Evolutionary conservation across 1,140 invertebrate genomes (phyloP), one percentile per base, ranked within the genome.

Genomic region (Tetragnatha versicolor): DNA sequence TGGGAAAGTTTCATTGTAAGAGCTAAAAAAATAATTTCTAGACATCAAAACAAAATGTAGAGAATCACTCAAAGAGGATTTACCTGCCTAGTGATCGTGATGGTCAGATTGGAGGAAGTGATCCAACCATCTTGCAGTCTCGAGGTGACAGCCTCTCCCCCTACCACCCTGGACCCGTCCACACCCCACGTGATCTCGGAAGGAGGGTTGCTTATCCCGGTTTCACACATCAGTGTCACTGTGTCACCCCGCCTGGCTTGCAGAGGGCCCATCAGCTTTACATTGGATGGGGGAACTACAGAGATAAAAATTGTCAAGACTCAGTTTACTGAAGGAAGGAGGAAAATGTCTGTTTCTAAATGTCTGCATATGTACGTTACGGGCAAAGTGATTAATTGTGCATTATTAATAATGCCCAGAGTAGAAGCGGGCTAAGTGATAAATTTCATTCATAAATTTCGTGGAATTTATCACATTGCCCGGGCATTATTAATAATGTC

Each of bases 131-230:
- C 93, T 69, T 88, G 85, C 31, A 61, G n/a, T 10, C 37, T 31
- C 9, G 20, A 69, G 3, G 42, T 68, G 4, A 60, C 69, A 9
- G 79, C 78, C 20, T 81, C 79, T 7, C 51, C 70, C 1, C 53
- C 69, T 7, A 61, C 35, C 20, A 83, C 79, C 25, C 82, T 81
- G 42, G 81, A 82, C 7, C 93, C 93, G 60, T 91, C 90, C 20
- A 94, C 91, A 82, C 93, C 91, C 94, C 94, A 98, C 80, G 93
- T 94, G 80, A 98, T 93, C 81, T 94, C 92, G 10, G 96, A 93
- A 3, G 93, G 89, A 10, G 96, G 96, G 87, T 98, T 97, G 66
- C 93, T 94, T 82, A 94, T 92, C 53, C 93, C 91, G 1, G 95
- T 95, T 42, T 90, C 90, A 86, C 96, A 98, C 55, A 90, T 93